These are phyloP conservation scores for Diorhabda elongata DNA, from an alignment of 1,140 invertebrate species.

Conservation along the genomic window DNA sequence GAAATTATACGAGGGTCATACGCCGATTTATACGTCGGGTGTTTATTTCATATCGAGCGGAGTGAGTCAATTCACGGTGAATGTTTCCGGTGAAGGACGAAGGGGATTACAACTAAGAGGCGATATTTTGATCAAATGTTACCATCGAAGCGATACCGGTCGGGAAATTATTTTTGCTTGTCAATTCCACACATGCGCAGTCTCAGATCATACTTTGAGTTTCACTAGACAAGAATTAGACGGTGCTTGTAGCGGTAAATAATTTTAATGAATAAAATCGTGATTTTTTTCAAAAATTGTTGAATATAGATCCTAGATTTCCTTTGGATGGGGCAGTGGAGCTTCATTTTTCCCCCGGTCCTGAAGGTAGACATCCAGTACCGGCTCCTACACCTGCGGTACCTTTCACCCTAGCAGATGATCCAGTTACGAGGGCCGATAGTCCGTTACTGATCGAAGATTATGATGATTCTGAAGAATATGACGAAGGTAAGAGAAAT, in stretches of 20 bases:
- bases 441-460: constrained; percentile 73
- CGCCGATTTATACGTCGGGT: constrained; percentile 81
- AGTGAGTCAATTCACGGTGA: constrained; percentile 64
- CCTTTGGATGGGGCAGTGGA: constrained; percentile 77
- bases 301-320: constrained; percentile 59
- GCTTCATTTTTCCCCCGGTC: constrained; percentile 70
- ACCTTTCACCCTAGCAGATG: constrained; percentile 57
- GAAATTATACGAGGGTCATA: constrained; percentile 80
- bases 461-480: constrained; percentile 47
- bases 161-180: constrained; percentile 69
- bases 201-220: constrained; percentile 74
- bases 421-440: constrained; percentile 74
- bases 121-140: constrained; percentile 87
- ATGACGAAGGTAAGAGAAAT: constrained; percentile 39
- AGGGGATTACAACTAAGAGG: constrained; percentile 74
- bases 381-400: constrained; percentile 69
- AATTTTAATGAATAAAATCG: constrained; percentile 49
- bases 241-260: constrained; percentile 70
- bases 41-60: constrained; percentile 67
- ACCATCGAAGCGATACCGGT: constrained; percentile 60
- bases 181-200: constrained; percentile 91
- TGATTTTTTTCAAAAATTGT: constrained; percentile 61
- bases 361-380: constrained; percentile 55
- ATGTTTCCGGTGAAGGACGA: constrained; percentile 55
- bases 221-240: constrained; percentile 85